These are phyloP conservation scores for Barypeithes pellucidus DNA, from an alignment of 2,888 invertebrate species.

Conservation along the genomic window DNA sequence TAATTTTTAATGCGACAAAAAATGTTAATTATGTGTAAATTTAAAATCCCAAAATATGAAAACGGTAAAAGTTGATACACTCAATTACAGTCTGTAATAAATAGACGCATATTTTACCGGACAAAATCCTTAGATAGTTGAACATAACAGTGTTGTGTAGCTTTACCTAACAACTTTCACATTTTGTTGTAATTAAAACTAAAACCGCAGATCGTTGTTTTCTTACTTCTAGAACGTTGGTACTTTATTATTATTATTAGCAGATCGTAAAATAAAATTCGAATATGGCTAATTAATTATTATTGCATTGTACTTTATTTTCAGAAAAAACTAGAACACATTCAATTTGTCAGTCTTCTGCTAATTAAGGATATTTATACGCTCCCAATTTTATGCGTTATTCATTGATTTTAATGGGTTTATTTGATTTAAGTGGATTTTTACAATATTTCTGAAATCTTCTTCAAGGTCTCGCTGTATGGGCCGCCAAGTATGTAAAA, in stretches of 20 bases:
- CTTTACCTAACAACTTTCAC: constrained; percentile 54
- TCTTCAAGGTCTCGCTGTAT: too few relatives aligned
- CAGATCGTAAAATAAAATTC: constrained; percentile 4
- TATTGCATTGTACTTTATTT: neutral
- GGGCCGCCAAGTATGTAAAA: too few relatives aligned
- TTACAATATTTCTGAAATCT: too few relatives aligned
- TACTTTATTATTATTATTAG: constrained; percentile 16
- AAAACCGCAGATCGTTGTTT: constrained; percentile 47
- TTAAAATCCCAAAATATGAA: constrained; percentile 13
- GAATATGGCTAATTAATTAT: neutral
- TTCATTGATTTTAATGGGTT: too few relatives aligned
- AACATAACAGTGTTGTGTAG: constrained; percentile 45
- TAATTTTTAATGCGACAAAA: neutral
- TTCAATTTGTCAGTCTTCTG: neutral
- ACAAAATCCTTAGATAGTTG: constrained; percentile 23
- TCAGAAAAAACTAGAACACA: constrained; percentile 11
- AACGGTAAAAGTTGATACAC: constrained; percentile 26
- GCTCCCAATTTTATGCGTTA: too few relatives aligned
- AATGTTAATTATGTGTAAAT: constrained; percentile 2
- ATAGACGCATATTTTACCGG: constrained; percentile 25
- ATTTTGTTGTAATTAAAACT: constrained; percentile 55
- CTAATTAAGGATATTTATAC: neutral
- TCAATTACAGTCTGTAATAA: constrained; percentile 17
- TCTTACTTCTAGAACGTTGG: constrained; percentile 21
- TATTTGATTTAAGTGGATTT: too few relatives aligned